phyloP scores from a whole-genome alignment of 2,888 invertebrate genomes.

The Hydroisotoma schaefferi region DNA sequence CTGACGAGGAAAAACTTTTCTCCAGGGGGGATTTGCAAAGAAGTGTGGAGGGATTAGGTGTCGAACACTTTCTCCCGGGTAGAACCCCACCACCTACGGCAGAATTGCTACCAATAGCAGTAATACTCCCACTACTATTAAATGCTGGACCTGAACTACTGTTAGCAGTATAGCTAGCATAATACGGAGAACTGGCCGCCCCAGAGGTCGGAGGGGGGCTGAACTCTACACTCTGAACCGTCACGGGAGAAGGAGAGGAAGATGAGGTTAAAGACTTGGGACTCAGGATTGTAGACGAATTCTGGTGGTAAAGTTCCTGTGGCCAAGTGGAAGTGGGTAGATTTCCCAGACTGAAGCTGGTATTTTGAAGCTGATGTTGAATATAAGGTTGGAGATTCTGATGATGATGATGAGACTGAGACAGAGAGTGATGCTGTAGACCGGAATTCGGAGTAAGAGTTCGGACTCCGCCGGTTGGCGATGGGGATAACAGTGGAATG shows the following conservation, averaged over 20 bases:
- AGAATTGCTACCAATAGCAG: background rate
- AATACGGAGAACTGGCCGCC: no score
- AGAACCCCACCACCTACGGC: conserved; percentile 13
- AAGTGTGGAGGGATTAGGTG: conserved; percentile 19
- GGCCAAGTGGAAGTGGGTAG: conserved; percentile 30
- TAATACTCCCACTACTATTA: no score
- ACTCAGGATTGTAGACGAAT: conserved; percentile 41
- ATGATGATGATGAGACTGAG: conserved; percentile 24
- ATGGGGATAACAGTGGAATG: conserved; percentile 37
- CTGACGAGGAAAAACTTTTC: no score
- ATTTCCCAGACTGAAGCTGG: conserved; percentile 19
- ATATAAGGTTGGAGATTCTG: conserved; percentile 8
- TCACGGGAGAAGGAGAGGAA: conserved; percentile 47
- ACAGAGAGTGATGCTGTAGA: conserved; percentile 17
- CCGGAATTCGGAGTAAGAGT: conserved; percentile 30
- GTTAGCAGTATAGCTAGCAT: no score
- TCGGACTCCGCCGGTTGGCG: conserved; percentile 28
- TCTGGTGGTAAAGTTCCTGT: conserved; percentile 37
- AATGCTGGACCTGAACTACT: no score
- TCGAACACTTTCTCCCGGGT: conserved; percentile 24
- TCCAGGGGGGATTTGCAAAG: background rate
- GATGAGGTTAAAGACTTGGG: conserved; percentile 46
- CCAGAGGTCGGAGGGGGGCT: background rate
- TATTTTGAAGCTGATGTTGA: background rate
- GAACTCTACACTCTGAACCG: conserved; percentile 39